A percentile compares a stretch with the other conserved stretches of the same genome.
phyloP scores from a whole-genome alignment of 2,797 vertebrate species.

The Alca torda region DNA sequence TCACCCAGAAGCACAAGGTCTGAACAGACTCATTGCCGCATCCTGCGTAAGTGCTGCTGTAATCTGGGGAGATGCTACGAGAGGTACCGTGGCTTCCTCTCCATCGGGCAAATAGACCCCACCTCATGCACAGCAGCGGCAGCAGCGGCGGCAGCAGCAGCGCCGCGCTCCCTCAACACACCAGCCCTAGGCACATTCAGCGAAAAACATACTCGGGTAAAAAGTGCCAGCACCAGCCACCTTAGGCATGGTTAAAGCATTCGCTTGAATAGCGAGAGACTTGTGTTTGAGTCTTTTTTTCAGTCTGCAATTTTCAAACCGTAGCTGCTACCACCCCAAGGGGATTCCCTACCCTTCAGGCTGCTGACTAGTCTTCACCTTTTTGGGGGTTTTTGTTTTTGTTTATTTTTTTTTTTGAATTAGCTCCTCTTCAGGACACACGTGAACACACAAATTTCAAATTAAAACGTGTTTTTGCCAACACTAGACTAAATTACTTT shows the following conservation, averaged over 20 bases:
- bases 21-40: neutral
- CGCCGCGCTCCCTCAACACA: neutral
- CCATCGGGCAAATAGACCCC: neutral
- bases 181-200: neutral
- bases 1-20: neutral
- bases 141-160: neutral
- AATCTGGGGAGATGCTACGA: too few species aligned
- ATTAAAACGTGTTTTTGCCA: neutral
- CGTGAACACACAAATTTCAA: neutral
- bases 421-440: neutral
- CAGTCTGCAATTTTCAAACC: neutral
- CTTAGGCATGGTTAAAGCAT: neutral
- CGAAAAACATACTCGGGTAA: neutral
- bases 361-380: neutral
- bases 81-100: neutral
- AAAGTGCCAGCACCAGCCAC: neutral
- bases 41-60: neutral
- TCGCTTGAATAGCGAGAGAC: neutral
- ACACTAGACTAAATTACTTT: neutral
- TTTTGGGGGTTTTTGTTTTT: neutral
- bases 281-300: neutral
- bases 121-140: neutral
- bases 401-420: neutral
- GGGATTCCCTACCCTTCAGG: neutral
- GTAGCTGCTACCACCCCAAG: neutral